These are phyloP conservation scores for Anoplolepis gracilipes DNA, from an alignment of 1,140 invertebrate genomes.

Conservation along the genomic window DNA sequence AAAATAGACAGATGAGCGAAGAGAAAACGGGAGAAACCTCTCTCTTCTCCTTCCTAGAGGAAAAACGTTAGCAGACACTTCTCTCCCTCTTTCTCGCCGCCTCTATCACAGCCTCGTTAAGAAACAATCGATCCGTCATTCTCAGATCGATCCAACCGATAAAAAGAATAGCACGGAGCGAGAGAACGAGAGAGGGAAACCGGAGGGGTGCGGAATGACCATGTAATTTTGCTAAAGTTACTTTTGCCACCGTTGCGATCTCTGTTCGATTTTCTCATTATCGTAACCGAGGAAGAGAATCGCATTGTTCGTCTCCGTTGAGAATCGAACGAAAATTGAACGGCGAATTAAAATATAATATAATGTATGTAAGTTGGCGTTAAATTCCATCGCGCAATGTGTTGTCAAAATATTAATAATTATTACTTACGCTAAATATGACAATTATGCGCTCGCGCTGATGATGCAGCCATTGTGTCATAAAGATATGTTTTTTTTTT, in stretches of 20 bases:
- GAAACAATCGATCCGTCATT: constrained; percentile 31
- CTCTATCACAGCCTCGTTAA: neutral
- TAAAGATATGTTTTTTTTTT: neutral
- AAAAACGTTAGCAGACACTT: constrained; percentile 7
- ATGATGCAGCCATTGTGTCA: neutral
- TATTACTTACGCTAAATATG: neutral
- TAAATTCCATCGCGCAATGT: constrained; percentile 20
- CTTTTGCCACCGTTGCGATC: constrained; percentile 34
- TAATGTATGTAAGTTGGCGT: neutral
- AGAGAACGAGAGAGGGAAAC: neutral
- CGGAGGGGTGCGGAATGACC: neutral
- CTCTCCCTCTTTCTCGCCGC: neutral
- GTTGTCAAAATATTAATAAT: neutral
- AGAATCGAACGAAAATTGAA: neutral
- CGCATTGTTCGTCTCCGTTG: neutral
- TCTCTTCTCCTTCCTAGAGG: neutral
- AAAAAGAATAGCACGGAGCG: neutral
- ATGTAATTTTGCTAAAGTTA: constrained; percentile 56
- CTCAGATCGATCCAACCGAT: constrained; percentile 45
- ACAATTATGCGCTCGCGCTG: neutral
- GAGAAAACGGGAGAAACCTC: neutral
- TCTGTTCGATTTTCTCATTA: constrained; percentile 61
- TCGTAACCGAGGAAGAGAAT: constrained; percentile 19
- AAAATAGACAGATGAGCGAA: constrained; percentile 22
- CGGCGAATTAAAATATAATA: neutral